A percentile compares a stretch with the other conserved stretches of the same genome.
These are phyloP conservation scores for Bombus pyrosoma DNA, from an alignment of 1,140 invertebrate species.

Conservation along the genomic window DNA sequence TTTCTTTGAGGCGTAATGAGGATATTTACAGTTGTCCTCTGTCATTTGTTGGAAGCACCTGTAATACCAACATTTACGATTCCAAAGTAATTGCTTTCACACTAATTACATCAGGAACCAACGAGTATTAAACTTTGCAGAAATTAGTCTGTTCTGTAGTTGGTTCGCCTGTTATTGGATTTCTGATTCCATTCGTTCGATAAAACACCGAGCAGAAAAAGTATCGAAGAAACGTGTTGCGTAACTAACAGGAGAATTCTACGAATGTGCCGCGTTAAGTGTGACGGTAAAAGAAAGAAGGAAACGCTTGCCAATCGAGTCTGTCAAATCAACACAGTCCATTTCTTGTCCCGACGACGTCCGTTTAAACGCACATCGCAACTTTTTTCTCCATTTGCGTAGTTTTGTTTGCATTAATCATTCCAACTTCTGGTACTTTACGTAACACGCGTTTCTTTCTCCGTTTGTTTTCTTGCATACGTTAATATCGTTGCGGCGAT, in stretches of 20 bases:
- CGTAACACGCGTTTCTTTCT: neutral
- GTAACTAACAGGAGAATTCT: constrained; percentile 14
- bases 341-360: neutral
- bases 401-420: constrained; percentile 18
- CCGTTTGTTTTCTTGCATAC: neutral
- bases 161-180: neutral
- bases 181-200: constrained; percentile 5
- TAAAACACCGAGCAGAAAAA: neutral
- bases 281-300: neutral
- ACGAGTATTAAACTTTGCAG: no score
- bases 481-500: neutral
- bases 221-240: constrained; percentile 15
- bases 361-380: neutral
- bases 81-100: no score
- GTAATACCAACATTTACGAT: no score
- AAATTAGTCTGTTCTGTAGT: neutral
- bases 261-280: neutral
- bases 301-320: neutral
- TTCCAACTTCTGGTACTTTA: neutral
- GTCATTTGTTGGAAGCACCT: neutral
- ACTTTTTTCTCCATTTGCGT: neutral
- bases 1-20: neutral
- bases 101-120: no score
- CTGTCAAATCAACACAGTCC: neutral
- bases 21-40: neutral